These are phyloP conservation scores for Protosalanx chinensis DNA, from an alignment of 2,797 vertebrate species.

Conservation along the genomic window DNA sequence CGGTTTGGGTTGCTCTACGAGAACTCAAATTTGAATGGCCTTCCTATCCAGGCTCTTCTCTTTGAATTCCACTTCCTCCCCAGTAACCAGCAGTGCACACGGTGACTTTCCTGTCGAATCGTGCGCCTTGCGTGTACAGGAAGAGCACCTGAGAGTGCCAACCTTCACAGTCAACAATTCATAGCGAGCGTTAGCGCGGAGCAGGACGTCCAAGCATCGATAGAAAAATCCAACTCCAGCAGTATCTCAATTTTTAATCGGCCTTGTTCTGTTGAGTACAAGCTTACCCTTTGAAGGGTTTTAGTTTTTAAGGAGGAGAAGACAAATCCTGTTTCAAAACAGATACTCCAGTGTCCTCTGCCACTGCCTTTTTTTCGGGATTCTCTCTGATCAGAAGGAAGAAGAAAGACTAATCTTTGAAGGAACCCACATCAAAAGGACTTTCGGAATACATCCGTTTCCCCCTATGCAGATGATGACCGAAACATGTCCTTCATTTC, in stretches of 20 bases:
- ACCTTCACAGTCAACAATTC: slow-evolving; percentile 15
- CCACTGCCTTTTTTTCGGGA: slow-evolving; percentile 14
- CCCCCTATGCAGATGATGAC: slow-evolving; percentile 48
- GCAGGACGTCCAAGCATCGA: slow-evolving; percentile 39
- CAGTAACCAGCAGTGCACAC: slow-evolving; percentile 37
- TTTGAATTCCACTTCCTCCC: slow-evolving; percentile 43
- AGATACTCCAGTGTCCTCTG: slow-evolving; percentile 59
- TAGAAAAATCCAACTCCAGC: slow-evolving; percentile 65
- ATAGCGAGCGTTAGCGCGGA: slow-evolving; percentile 34
- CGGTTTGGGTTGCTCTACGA: slow-evolving; percentile 54
- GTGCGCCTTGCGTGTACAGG: slow-evolving; percentile 31
- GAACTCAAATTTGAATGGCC: slow-evolving; percentile 49
- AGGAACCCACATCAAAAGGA: slow-evolving; percentile 47
- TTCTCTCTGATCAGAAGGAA: slow-evolving; percentile 37
- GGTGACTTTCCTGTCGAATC: slow-evolving; percentile 35
- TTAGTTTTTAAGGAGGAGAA: slow-evolving; percentile 49
- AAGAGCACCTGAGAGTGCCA: slow-evolving; percentile 39
- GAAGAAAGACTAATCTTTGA: slow-evolving; percentile 35
- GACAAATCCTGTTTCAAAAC: slow-evolving; percentile 42
- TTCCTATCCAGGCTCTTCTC: slow-evolving; percentile 39
- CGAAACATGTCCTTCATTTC: slow-evolving; percentile 58
- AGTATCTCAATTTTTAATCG: slow-evolving; percentile 56
- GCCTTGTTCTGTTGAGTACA: too few species aligned
- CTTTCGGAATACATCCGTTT: slow-evolving; percentile 55
- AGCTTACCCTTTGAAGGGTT: slow-evolving; percentile 39